These are phyloP conservation scores for Drosophila gaucha DNA, from an alignment of 2,888 invertebrate genomes.

Conservation along the genomic window DNA sequence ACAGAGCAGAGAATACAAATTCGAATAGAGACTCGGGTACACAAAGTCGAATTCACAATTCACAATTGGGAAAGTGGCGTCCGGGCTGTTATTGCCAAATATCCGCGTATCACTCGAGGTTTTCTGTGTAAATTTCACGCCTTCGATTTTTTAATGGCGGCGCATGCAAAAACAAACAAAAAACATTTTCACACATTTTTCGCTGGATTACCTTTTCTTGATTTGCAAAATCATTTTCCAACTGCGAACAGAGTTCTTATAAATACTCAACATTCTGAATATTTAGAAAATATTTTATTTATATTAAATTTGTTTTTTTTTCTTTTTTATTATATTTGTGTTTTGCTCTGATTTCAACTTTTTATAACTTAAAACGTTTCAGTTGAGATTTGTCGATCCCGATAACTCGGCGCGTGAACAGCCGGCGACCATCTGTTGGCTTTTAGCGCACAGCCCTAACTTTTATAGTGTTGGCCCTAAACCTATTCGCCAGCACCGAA, in stretches of 20 bases:
- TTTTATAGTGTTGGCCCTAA: slow-evolving; percentile 57
- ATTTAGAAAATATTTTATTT: slow-evolving; percentile 32
- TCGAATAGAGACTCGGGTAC: slow-evolving; percentile 26
- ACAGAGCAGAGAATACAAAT: slow-evolving; percentile 9
- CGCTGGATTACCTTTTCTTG: slow-evolving; percentile 46
- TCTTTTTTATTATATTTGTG: slow-evolving; percentile 1
- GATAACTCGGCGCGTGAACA: slow-evolving; percentile 68
- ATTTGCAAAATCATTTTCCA: slow-evolving; percentile 32
- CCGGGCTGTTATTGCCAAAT: slow-evolving; percentile 58
- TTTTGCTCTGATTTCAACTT: slow-evolving; percentile 8
- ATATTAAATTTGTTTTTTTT: slow-evolving; percentile 12
- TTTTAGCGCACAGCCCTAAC: slow-evolving; percentile 51
- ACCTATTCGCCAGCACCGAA: slow-evolving; percentile 6
- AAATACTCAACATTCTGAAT: slow-evolving; percentile 33
- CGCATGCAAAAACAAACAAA: slow-evolving; percentile 59
- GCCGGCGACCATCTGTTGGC: slow-evolving; percentile 77
- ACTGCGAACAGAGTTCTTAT: slow-evolving; percentile 22
- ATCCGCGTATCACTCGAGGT: slow-evolving; percentile 43
- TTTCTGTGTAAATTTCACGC: slow-evolving; percentile 59
- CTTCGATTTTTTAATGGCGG: slow-evolving; percentile 54
- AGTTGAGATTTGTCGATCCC: slow-evolving; percentile 49
- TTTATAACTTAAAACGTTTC: slow-evolving; percentile 31
- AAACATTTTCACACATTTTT: slow-evolving; percentile 41
- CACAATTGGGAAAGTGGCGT: slow-evolving; percentile 45
- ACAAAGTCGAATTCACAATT: slow-evolving; percentile 29